Conservation (phyloP, 2,113 vertebrate genomes). For the Polypterus senegalus region DNA sequence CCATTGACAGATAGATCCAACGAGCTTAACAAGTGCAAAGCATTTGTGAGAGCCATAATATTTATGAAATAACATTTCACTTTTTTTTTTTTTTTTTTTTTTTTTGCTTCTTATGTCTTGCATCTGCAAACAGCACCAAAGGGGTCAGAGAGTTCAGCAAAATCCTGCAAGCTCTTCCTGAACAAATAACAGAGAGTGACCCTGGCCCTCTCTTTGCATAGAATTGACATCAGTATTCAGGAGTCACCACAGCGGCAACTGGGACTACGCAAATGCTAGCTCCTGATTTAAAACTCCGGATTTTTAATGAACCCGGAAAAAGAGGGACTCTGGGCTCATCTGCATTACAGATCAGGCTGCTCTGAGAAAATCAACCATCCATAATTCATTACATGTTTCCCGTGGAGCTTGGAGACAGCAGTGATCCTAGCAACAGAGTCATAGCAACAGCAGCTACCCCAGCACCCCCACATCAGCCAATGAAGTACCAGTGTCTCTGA, state of each 20-base stretch:
- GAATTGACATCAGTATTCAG: constrained; percentile 56
- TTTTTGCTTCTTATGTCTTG: constrained; percentile 34
- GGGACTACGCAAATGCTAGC: constrained; percentile 43
- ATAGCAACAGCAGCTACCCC: constrained; percentile 68
- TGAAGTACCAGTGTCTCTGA: constrained; percentile 40
- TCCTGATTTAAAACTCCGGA: constrained; percentile 52
- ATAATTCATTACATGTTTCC: constrained; percentile 87
- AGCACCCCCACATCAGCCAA: constrained; percentile 40
- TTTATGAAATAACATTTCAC: constrained; percentile 24
- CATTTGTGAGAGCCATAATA: not conserved
- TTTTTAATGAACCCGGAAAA: constrained; percentile 51
- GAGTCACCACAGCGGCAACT: constrained; percentile 31
- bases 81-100: no score
- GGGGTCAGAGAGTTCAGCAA: constrained; percentile 48
- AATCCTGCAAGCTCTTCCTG: constrained; percentile 54
- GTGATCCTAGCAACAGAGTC: constrained; percentile 77
- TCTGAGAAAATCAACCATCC: constrained; percentile 71
- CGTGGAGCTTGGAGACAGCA: constrained; percentile 57
- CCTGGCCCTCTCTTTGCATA: constrained; percentile 61
- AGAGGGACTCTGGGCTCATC: constrained; percentile 55
- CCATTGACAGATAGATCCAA: no score
- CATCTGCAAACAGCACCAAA: constrained; percentile 39
- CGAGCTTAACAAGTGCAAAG: no score
- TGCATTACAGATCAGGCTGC: constrained; percentile 79
- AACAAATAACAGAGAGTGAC: constrained; percentile 69